Conservation (phyloP, 2,888 invertebrate species). For the Caenorhabditis macrosperma region DNA sequence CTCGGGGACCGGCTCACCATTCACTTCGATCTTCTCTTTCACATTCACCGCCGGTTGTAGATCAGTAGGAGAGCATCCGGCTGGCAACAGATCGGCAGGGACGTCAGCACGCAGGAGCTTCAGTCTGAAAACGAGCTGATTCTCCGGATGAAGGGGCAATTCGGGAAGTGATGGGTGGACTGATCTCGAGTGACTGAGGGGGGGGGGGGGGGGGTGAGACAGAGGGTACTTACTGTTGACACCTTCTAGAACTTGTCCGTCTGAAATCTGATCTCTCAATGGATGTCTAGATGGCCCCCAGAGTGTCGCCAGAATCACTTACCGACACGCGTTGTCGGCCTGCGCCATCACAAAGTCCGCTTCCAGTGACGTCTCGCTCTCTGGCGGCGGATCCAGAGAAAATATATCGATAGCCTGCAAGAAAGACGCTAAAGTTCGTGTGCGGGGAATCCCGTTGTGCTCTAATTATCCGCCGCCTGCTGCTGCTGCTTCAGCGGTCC, state of each 20-base stretch:
- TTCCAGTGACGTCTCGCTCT: constrained; percentile 65
- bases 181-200: not conserved
- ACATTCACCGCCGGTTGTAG: constrained; percentile 78
- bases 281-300: not conserved
- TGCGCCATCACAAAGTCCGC: constrained; percentile 64
- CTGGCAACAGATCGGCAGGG: constrained; percentile 65
- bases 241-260: constrained; percentile 10
- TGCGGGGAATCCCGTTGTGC: constrained; percentile 19
- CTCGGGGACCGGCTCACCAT: constrained; percentile 63
- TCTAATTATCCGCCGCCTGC: constrained; percentile 44
- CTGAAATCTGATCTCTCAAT: constrained; percentile 15
- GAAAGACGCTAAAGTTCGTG: constrained; percentile 8
- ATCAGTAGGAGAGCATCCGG: constrained; percentile 67
- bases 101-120: constrained; percentile 78
- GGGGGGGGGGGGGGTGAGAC: constrained; percentile 17
- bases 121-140: constrained; percentile 65
- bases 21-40: constrained; percentile 79
- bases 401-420: constrained; percentile 68
- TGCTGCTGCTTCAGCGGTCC: constrained; percentile 9
- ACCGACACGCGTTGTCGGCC: constrained; percentile 68
- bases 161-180: constrained; percentile 10
- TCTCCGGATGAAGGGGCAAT: not conserved
- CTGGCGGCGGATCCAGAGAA: constrained; percentile 62
- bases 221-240: constrained; percentile 50
- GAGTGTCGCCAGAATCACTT: not conserved